Conservation (phyloP, 2,113 vertebrate genomes). For the Pelecanoides urinatrix region DNA sequence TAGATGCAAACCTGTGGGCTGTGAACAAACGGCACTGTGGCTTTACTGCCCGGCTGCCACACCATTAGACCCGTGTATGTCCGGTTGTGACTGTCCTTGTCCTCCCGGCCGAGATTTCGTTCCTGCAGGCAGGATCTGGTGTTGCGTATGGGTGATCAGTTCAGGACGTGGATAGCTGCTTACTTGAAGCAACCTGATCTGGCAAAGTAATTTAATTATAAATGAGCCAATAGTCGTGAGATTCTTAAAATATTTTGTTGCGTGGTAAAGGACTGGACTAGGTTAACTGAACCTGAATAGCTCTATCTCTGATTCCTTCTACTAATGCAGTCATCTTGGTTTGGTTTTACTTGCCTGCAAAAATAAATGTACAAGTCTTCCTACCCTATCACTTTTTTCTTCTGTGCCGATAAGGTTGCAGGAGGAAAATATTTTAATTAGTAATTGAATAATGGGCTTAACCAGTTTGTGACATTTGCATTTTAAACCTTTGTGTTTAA, state of each 20-base stretch:
- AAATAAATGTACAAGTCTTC: not conserved
- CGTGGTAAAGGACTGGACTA: not conserved
- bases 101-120: not conserved
- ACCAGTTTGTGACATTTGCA: not conserved
- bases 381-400: not conserved
- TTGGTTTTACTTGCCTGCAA: not conserved
- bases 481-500: not conserved
- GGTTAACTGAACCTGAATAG: not conserved
- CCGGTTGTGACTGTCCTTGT: not conserved
- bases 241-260: not conserved
- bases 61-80: not conserved
- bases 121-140: not conserved
- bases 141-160: accelerated
- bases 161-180: not conserved
- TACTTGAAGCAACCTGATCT: not conserved
- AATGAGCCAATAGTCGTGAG: not conserved
- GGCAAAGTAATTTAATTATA: not conserved
- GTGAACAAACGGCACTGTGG: not conserved
- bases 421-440: not conserved
- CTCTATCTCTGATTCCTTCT: not conserved
- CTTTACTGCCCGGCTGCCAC: not conserved
- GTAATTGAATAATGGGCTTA: not conserved
- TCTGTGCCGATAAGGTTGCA: not conserved
- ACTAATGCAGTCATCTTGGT: not conserved
- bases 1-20: not conserved